Evolutionary conservation across 2,113 vertebrate genomes (phyloP).

Genomic region (Callionymus lyra): DNA sequence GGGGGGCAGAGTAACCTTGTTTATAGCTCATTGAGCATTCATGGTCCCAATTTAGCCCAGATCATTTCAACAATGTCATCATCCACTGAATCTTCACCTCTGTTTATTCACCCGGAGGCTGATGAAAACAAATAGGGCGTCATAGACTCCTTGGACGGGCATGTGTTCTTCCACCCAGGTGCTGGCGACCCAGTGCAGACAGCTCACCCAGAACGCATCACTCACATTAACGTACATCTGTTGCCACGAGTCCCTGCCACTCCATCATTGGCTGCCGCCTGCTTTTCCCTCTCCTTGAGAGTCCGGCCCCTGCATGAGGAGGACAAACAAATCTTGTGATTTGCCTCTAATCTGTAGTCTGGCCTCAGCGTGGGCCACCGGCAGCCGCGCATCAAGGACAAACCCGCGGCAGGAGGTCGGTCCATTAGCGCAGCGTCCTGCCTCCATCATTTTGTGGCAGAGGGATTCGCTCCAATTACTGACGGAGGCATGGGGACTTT

Average conservation of each 20-base stretch:
- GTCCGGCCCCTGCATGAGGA: slow-evolving; percentile 30
- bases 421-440: slow-evolving; percentile 50
- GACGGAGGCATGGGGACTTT: slow-evolving; percentile 45
- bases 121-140: slow-evolving; percentile 35
- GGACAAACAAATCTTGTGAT: slow-evolving; percentile 58
- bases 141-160: slow-evolving; percentile 27
- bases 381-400: slow-evolving; percentile 51
- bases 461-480: slow-evolving; percentile 53
- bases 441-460: slow-evolving; percentile 35
- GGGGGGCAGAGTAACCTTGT: slow-evolving; percentile 54
- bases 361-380: slow-evolving; percentile 41
- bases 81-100: slow-evolving; percentile 38
- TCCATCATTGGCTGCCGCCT: slow-evolving; percentile 45
- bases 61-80: slow-evolving; percentile 56
- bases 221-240: slow-evolving; percentile 59
- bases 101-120: slow-evolving; percentile 27
- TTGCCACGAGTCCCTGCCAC: slow-evolving; percentile 28
- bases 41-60: slow-evolving; percentile 46
- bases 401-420: slow-evolving; percentile 30
- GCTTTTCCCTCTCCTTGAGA: slow-evolving; percentile 44
- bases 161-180: slow-evolving; percentile 41
- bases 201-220: slow-evolving; percentile 51
- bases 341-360: slow-evolving; percentile 59
- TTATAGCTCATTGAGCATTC: slow-evolving; percentile 60
- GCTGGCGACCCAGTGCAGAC: slow-evolving; percentile 37